Base-by-base conservation (phyloP, 2,888 invertebrate genomes). In the Vesta saturnalis region DNA sequence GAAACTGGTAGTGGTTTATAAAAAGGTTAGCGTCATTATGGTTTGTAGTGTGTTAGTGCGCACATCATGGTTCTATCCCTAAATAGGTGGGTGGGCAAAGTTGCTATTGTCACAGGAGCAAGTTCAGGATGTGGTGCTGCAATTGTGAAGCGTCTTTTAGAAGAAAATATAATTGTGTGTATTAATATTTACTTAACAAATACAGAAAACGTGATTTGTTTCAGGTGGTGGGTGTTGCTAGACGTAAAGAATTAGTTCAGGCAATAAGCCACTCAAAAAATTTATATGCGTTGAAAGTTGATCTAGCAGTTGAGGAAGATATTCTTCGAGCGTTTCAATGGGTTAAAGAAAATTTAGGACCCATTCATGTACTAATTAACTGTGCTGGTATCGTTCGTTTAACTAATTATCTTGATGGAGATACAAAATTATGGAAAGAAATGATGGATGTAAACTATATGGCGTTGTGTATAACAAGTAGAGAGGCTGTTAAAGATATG, bases 311-410 rank as follows among this genome's bases (percentile, higher is more conserved):
- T 3, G 60, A 54, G 30, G 52, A 52, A 1, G 65, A 65, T 4
- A 30, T 65, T 23, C n/a, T 65, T 4, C 16, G 55, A 6, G 59
- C 65, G 19, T 65, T 65, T 18, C 16, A 60, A 55, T 65, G 59
- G 60, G 15, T 65, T 1, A 59, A 65, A 6, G 69, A 75, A n/a
- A 75, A 74, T 60, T 49, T 75, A 4, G 77, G 77, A 1, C 71
- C 73, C 0, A 68, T 75, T 60, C 67, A 70, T 63, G 68, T 77
- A 18, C 56, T 77, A 12, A 59, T 77, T 39, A 77, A 77, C 60
- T 74, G 74, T 49, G 77, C 76, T 1, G 77, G 75, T 6, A 46
- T 73, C 10, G 18, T 60, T 2, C 62, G 66, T 23, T 15, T 14
- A 1, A 71, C 72, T 1, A 67, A 55, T 10, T 39, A 76, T 3